Base-by-base conservation (phyloP, 1,140 invertebrate species). In the Leptinotarsa defecta region DNA sequence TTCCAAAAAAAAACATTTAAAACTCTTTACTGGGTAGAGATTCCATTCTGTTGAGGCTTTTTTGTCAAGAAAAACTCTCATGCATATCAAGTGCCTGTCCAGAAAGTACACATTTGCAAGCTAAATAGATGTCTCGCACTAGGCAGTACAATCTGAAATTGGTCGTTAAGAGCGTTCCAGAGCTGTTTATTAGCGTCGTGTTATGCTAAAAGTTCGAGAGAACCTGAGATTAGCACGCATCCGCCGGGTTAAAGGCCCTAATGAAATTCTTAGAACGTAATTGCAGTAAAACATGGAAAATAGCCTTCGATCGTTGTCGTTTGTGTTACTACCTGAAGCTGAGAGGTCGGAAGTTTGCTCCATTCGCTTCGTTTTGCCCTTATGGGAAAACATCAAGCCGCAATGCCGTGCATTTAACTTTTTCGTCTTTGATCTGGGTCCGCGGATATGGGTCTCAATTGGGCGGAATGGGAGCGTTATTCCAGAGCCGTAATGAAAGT, bases 271-370 rank as follows among this genome's bases (percentile, higher is more conserved):
- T 15, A 17, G 15, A 57, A 57, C 52, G 52, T 57, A 15, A 57
- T 57, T 57, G 34, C 52, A 57, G 52, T 57, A 19, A 19, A 57
- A 57, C 52, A 19, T 17, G 52, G 52, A 57, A 57, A 57, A 19
- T 57, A 57, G 52, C 15, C 52, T 57, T 57, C 52, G 52, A 57
- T 57, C 52, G 52, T 57, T 57, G 52, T 57, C 52, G 52, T 57
- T 57, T 57, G 15, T 57, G 52, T 57, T 57, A 57, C 6, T 57
- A 57, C 52, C 52, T 57, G 52, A 57, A 57, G n/a, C 52, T 57
- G 52, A 57, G n/a, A 57, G 52, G 52, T 57, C 17, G 52, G 34
- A 3, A 57, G 52, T 57, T 57, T 57, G n/a, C 52, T n/a, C 52
- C 17, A 57, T n/a, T 57, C 52, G n/a, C 52, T 19, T 19, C 52